Conservation (phyloP, 2,113 vertebrate genomes). For the Nannospalax galili region DNA sequence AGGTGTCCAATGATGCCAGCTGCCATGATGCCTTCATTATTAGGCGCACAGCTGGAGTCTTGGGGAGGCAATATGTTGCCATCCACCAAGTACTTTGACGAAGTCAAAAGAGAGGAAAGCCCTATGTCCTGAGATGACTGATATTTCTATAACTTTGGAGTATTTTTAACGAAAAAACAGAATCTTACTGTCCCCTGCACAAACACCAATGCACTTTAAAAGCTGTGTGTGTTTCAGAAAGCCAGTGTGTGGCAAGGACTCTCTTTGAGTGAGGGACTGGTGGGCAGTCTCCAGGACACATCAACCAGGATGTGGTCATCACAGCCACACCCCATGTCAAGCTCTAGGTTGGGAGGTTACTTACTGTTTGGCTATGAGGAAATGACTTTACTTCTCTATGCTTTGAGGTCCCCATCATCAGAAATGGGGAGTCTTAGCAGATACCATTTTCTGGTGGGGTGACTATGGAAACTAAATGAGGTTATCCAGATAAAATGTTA, state of each 20-base stretch:
- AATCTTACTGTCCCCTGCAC: neutral
- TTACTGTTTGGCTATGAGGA: neutral
- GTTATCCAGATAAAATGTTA: neutral
- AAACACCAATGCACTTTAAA: neutral
- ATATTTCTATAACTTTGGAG: neutral
- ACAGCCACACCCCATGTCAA: accelerated
- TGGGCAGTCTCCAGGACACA: neutral
- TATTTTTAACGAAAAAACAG: neutral
- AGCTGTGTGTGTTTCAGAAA: neutral
- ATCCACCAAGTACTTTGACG: neutral
- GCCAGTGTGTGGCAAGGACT: neutral
- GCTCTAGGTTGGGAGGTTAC: neutral
- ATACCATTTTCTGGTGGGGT: neutral
- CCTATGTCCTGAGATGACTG: neutral
- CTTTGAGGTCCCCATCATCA: neutral
- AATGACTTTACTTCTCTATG: neutral
- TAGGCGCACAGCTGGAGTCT: conserved; percentile 50
- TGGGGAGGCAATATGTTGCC: neutral
- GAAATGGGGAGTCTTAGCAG: neutral
- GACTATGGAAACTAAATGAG: neutral
- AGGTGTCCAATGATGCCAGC: conserved; percentile 40
- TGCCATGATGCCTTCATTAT: neutral
- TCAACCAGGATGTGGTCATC: accelerated
- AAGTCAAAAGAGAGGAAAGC: neutral
- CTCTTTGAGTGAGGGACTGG: neutral